Conservation (phyloP, 2,888 invertebrate species). For the Protula sp. region DNA sequence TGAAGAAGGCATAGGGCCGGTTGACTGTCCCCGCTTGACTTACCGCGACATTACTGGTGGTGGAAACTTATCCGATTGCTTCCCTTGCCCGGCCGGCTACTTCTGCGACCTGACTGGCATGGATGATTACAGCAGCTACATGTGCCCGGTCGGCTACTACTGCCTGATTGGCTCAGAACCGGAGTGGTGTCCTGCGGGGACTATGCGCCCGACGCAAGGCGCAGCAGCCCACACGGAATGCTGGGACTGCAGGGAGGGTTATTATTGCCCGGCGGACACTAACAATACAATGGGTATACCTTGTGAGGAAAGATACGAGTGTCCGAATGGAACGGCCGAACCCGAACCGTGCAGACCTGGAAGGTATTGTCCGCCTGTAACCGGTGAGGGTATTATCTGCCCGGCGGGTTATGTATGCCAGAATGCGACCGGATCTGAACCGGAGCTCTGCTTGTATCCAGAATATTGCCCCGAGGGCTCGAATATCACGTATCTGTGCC, state of each 20-base stretch:
- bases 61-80: slow-evolving; percentile 35
- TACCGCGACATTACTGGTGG: slow-evolving; percentile 39
- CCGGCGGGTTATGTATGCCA: slow-evolving; percentile 46
- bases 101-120: slow-evolving; percentile 47
- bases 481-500: slow-evolving; percentile 38
- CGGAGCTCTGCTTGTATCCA: slow-evolving; percentile 37
- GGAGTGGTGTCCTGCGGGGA: slow-evolving; percentile 43
- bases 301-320: slow-evolving; percentile 40
- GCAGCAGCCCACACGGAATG: slow-evolving; percentile 35
- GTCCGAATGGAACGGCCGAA: slow-evolving; percentile 37
- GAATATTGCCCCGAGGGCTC: slow-evolving; percentile 45
- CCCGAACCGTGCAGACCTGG: slow-evolving; percentile 39
- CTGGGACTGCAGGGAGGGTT: slow-evolving; percentile 30
- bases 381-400: slow-evolving; percentile 28
- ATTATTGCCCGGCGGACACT: slow-evolving; percentile 41
- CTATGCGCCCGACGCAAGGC: slow-evolving; percentile 38
- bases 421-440: slow-evolving; percentile 33
- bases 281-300: slow-evolving; percentile 43
- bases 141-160: slow-evolving; percentile 46
- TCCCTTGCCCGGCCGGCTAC: slow-evolving; percentile 40
- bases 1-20: slow-evolving; percentile 34
- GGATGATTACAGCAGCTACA: slow-evolving; percentile 32
- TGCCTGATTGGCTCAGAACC: slow-evolving; percentile 42
- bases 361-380: slow-evolving; percentile 35
- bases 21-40: slow-evolving; percentile 38